Conservation (phyloP, 2,888 invertebrate species). For the Scaptodrosophila latifasciaeformis region DNA sequence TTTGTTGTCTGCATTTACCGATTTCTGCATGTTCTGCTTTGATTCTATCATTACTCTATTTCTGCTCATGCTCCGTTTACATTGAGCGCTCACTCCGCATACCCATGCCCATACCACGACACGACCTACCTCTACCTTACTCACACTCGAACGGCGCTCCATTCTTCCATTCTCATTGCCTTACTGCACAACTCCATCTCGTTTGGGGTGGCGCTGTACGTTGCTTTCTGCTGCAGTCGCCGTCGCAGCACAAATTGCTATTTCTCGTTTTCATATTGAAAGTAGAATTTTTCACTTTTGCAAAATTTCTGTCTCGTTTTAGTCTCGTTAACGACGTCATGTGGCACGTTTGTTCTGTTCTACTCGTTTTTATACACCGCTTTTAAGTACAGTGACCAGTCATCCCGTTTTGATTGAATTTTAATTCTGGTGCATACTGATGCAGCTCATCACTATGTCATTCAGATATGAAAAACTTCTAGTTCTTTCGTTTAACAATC, state of each 20-base stretch:
- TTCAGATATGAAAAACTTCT: too few species aligned
- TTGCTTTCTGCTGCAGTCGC: constrained; percentile 14
- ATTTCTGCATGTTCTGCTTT: not conserved
- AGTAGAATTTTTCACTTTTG: constrained; percentile 72
- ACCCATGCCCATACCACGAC: constrained; percentile 70
- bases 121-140: constrained; percentile 72
- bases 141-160: constrained; percentile 71
- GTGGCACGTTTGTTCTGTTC: constrained; percentile 62
- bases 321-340: constrained; percentile 72
- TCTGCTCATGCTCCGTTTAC: not conserved
- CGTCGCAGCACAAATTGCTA: constrained; percentile 33
- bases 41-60: not conserved
- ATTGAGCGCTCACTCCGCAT: constrained; percentile 23
- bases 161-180: too few species aligned
- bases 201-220: constrained; percentile 1
- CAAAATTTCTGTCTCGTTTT: constrained; percentile 61
- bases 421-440: too few species aligned
- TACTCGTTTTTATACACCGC: constrained; percentile 14
- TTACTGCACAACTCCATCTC: constrained; percentile 55
- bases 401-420: too few species aligned
- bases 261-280: constrained; percentile 62
- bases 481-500: too few species aligned
- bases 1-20: constrained; percentile 65
- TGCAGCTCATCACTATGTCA: too few species aligned
- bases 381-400: constrained; percentile 15